Evolutionary conservation across 2,113 vertebrate species (phyloP), one percentile per base, ranked within the genome.

Genomic region (Corydoras sp.): DNA sequence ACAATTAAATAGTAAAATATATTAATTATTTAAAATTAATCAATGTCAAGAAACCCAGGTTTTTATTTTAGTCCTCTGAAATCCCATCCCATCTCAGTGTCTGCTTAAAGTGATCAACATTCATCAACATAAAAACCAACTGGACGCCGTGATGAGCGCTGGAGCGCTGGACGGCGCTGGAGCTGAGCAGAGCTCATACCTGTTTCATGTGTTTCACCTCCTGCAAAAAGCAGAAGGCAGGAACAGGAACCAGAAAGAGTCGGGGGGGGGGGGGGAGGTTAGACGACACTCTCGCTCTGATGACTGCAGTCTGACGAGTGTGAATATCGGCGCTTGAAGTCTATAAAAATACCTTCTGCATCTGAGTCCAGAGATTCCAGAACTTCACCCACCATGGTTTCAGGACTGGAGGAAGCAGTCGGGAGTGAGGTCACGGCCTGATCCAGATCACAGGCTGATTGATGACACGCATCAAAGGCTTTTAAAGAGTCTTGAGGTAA

Each of bases 301-400:
- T 81, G 82, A 29, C 85, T 89, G 62, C 90, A 86, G 0, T 71
- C 79, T 0, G 91, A 84, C 0, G 83, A 73, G 30, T 77, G 84
- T 0, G 93, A 88, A 69, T 80, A 80, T 0, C 85, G 85, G 3
- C 78, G 81, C 13, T 89, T 83, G 76, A 98, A 98, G 87, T 95
- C 89, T 68, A 99, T 92, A 85, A 97, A 96, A 81, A 98, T 97
- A 3, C 94, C 95, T 58, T 94, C 93, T 0, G 86, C 86, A 71
- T 95, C 94, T 0, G 92, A 97, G 83, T 94, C 94, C 0, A 88
- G 80, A 0, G 92, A 95, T 79, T 93, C 94, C 77, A 89, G 81
- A 75, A 89, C 85, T 79, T 88, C 89, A 83, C 93, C 95, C 72
- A 87, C 89, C 51, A 88, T 79, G 31, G 90, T 85, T 68, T 97